These are phyloP conservation scores for Holothuria leucospilota DNA, from an alignment of 53 echinoderm and acorn worm genomes.

Conservation along the genomic window DNA sequence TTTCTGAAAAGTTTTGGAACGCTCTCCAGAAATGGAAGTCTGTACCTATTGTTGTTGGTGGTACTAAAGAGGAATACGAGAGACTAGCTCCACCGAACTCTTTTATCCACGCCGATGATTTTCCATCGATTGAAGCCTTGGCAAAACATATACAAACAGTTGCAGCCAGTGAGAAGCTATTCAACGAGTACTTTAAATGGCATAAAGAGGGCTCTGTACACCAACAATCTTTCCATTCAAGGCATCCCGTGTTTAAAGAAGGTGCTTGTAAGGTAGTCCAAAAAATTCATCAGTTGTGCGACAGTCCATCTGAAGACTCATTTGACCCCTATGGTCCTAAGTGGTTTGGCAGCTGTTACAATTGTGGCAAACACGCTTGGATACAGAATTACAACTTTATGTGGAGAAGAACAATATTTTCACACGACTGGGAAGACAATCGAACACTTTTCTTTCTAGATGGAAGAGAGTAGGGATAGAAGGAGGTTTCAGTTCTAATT, in stretches of 20 bases:
- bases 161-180: not conserved
- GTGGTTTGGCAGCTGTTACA: conserved; percentile 35
- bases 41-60: conserved; percentile 29
- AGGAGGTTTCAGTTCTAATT: too few relatives aligned
- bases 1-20: conserved; percentile 37
- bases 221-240: not conserved
- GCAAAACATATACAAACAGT: conserved; percentile 12
- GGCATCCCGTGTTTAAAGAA: not conserved
- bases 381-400: conserved; percentile 10
- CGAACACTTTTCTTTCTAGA: conserved; percentile 4
- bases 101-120: too few relatives aligned
- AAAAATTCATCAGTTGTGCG: not conserved
- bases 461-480: not conserved
- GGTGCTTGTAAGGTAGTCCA: conserved; percentile 10
- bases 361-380: conserved; percentile 11
- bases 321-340: conserved; percentile 23
- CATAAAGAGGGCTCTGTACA: not conserved
- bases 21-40: not conserved
- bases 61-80: conserved; percentile 24
- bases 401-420: conserved; percentile 29
- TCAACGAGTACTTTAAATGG: conserved; percentile 26
- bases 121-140: not conserved
- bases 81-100: too few relatives aligned
- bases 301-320: too few relatives aligned
- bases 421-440: conserved; percentile 12